These are phyloP conservation scores for Lepidochitona cinerea DNA, from an alignment of 2,888 invertebrate genomes.

Conservation along the genomic window DNA sequence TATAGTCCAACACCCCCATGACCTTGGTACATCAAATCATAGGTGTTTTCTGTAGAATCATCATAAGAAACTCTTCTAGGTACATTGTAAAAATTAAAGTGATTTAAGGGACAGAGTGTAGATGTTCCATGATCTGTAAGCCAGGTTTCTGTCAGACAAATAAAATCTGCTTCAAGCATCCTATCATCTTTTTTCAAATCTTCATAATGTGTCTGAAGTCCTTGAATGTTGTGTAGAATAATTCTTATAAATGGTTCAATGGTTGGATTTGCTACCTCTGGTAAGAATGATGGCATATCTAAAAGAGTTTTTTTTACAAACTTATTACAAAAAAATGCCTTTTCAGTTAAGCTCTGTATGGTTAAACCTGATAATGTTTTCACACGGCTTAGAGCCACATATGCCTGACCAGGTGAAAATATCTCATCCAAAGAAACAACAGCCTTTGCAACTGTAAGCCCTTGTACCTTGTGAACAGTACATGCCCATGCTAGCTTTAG, in stretches of 20 bases:
- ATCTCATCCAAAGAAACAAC: not conserved
- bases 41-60: not conserved
- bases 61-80: not conserved
- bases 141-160: not conserved
- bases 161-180: not conserved
- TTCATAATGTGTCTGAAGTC: not conserved
- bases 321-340: not conserved
- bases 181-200: not conserved
- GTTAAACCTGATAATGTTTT: not conserved
- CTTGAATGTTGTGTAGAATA: not conserved
- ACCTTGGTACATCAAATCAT: not conserved
- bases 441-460: not conserved
- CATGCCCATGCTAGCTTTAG: too few species aligned
- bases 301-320: not conserved
- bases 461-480: too few species aligned
- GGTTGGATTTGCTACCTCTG: not conserved
- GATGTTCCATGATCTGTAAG: not conserved
- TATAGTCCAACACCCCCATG: not conserved
- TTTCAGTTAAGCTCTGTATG: not conserved
- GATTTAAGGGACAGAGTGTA: not conserved
- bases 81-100: not conserved
- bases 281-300: not conserved
- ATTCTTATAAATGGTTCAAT: not conserved
- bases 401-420: too few species aligned
- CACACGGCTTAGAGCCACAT: not conserved